Evolutionary conservation across 2,797 vertebrate genomes (phyloP).

Genomic region (Denticeps clupeoides): DNA sequence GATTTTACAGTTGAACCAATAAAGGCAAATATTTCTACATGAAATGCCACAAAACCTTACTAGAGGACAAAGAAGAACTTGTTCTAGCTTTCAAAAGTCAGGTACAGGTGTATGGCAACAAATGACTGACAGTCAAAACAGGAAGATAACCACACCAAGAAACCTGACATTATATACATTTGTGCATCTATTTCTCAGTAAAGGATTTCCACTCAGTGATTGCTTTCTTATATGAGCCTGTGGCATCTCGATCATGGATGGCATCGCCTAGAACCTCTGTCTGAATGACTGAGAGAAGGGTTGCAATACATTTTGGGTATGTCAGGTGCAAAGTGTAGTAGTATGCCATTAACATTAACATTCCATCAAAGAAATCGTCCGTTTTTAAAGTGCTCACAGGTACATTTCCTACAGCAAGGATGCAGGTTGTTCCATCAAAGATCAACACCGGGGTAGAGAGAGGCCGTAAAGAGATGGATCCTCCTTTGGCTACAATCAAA

Average conservation of each 20-base stretch:
- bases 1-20: too few species aligned
- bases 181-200: slow-evolving; percentile 11
- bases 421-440: too few species aligned
- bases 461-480: too few species aligned
- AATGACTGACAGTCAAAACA: too few species aligned
- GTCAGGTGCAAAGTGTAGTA: slow-evolving; percentile 17
- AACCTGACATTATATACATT: neutral
- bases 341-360: slow-evolving; percentile 14
- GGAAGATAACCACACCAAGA: too few species aligned
- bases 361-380: slow-evolving; percentile 11
- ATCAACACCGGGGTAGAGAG: slow-evolving; percentile 16
- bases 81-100: too few species aligned
- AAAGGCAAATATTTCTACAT: too few species aligned
- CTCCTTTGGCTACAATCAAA: slow-evolving; percentile 4
- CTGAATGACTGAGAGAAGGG: slow-evolving; percentile 18
- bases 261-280: slow-evolving; percentile 9
- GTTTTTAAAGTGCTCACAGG: slow-evolving; percentile 11
- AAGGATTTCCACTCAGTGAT: slow-evolving; percentile 16
- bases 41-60: too few species aligned
- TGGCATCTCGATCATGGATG: slow-evolving; percentile 17
- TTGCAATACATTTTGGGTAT: slow-evolving; percentile 22
- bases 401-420: slow-evolving; percentile 10
- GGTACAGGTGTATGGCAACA: too few species aligned
- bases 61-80: too few species aligned
- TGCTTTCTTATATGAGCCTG: slow-evolving; percentile 17